phyloP scores from a whole-genome alignment of 2,113 vertebrate species.

The Globicephala melas region DNA sequence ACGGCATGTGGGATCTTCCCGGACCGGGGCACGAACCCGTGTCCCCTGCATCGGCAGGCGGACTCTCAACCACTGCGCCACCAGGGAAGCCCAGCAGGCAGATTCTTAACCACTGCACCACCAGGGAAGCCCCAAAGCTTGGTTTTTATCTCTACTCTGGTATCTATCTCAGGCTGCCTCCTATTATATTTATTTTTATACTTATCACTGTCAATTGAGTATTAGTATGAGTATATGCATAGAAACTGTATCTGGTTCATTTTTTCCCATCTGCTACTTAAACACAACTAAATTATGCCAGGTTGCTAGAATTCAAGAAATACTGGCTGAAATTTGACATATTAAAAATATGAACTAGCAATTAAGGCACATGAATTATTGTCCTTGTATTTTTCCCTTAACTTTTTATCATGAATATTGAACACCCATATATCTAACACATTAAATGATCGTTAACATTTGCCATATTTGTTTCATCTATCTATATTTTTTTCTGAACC shows the following conservation, averaged over 20 bases:
- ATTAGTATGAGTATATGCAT: background rate
- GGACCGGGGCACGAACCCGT: no score
- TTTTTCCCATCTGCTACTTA: background rate
- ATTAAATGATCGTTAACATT: background rate
- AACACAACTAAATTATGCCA: background rate
- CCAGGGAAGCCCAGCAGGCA: no score
- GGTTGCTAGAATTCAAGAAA: background rate
- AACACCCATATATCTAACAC: background rate
- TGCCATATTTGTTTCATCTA: background rate
- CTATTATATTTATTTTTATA: constrained; percentile 13
- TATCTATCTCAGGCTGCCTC: background rate
- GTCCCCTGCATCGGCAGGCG: no score
- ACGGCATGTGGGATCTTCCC: no score
- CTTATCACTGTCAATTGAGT: background rate
- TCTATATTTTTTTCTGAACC: constrained; percentile 1
- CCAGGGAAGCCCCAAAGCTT: background rate
- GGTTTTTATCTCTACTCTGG: background rate
- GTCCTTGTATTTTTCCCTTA: background rate
- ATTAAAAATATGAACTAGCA: background rate
- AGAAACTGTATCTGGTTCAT: background rate
- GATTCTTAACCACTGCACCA: no score
- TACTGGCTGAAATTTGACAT: background rate
- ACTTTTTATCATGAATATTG: background rate
- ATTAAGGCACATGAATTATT: background rate
- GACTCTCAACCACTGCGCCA: no score